These are phyloP conservation scores for Fopius arisanus DNA, from an alignment of 1,140 invertebrate species.

Conservation along the genomic window DNA sequence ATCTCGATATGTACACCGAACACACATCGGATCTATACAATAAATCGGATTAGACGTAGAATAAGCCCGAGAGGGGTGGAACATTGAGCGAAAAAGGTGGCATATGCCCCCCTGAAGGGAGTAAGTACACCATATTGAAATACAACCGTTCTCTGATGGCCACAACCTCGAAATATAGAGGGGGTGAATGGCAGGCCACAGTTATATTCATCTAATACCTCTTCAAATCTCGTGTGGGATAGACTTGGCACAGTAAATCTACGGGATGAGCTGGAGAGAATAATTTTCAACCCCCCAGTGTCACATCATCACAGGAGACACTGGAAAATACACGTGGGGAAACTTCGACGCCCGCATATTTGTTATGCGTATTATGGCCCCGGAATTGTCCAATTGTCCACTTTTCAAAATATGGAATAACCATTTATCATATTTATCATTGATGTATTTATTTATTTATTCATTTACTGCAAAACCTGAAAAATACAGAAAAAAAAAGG, in stretches of 20 bases:
- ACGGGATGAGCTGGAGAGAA: slow-evolving; percentile 10
- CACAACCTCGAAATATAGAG: neutral
- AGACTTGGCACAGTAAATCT: slow-evolving; percentile 10
- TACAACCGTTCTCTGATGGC: neutral
- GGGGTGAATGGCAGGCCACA: slow-evolving; percentile 2
- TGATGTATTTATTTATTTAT: no score
- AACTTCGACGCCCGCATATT: neutral
- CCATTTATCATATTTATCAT: neutral
- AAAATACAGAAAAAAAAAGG: no score
- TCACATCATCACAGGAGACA: neutral
- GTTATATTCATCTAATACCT: slow-evolving; percentile 2
- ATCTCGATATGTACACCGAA: slow-evolving; percentile 41
- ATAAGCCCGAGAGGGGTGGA: slow-evolving; percentile 17
- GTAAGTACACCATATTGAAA: slow-evolving; percentile 16
- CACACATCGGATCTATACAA: slow-evolving; percentile 38
- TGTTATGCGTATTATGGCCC: neutral
- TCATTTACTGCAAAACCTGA: no score
- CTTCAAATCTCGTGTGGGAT: neutral
- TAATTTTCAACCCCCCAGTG: slow-evolving; percentile 14
- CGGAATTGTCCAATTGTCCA: neutral
- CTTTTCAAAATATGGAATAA: neutral
- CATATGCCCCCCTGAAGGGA: slow-evolving; percentile 39
- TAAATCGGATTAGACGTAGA: slow-evolving; percentile 55
- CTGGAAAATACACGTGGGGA: neutral
- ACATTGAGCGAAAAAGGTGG: slow-evolving; percentile 24